These are phyloP conservation scores for Pelodiscus sinensis DNA, from an alignment of 2,113 vertebrate genomes.

Conservation along the genomic window DNA sequence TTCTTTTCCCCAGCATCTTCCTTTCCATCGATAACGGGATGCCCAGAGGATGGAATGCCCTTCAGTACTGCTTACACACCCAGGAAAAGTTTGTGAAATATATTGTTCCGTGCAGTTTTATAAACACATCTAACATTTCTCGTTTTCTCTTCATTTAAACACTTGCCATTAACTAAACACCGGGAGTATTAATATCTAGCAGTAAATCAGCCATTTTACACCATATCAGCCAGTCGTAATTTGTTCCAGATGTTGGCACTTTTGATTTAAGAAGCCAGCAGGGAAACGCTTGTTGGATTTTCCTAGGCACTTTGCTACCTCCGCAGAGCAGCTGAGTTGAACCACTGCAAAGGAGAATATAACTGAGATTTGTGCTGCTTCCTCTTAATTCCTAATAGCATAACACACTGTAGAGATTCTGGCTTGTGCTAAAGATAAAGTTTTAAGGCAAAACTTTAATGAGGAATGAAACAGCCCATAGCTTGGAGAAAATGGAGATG, in stretches of 20 bases:
- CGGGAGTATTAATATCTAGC: neutral
- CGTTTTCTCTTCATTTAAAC: neutral
- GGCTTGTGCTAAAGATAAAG: neutral
- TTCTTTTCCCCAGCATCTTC: neutral
- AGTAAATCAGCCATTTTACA: slow-evolving; percentile 18
- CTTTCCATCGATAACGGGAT: slow-evolving; percentile 37
- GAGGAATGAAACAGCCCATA: neutral
- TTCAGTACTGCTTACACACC: neutral
- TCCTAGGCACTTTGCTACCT: neutral
- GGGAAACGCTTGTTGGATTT: slow-evolving; percentile 5
- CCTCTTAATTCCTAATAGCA: neutral
- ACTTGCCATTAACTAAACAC: neutral
- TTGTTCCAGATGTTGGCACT: neutral
- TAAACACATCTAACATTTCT: slow-evolving; percentile 25
- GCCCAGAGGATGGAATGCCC: neutral
- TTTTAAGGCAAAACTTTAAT: neutral
- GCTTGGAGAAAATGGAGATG: accelerated
- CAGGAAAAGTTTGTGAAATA: neutral
- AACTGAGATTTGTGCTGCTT: neutral
- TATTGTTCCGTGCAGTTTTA: neutral
- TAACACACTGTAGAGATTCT: neutral
- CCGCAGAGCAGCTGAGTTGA: neutral
- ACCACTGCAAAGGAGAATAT: neutral
- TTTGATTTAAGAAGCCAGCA: neutral
- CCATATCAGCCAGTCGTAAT: neutral